Evolutionary conservation across 2,797 vertebrate genomes (phyloP).

Genomic region (Enteromius paludinosus): DNA sequence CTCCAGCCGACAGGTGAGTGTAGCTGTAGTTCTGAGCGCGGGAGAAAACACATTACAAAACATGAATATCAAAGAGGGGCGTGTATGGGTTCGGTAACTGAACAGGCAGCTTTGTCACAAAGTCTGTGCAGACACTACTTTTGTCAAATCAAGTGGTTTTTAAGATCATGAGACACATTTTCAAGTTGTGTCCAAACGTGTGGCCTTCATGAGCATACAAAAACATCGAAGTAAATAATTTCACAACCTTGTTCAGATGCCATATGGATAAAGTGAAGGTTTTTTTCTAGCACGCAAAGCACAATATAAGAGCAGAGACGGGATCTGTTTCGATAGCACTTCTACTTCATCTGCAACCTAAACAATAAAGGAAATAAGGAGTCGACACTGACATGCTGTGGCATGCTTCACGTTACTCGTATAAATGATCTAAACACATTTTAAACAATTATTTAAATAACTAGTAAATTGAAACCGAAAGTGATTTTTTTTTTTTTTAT

Average conservation of each 20-base stretch:
- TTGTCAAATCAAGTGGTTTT: not conserved
- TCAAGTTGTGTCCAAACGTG: not conserved
- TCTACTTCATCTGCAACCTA: not conserved
- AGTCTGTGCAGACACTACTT: not conserved
- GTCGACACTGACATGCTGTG: not conserved
- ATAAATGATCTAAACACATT: not conserved
- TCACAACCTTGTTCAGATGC: not conserved
- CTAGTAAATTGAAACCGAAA: no score
- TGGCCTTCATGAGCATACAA: not conserved
- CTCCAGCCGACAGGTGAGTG: conserved; percentile 94
- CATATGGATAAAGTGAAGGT: not conserved
- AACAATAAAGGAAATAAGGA: not conserved
- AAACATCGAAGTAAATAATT: not conserved
- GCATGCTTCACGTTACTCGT: not conserved
- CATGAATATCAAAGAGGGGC: not conserved
- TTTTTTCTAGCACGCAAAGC: not conserved
- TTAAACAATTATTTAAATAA: not conserved
- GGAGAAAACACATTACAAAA: conserved; percentile 19
- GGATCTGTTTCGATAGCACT: not conserved
- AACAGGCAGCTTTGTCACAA: not conserved
- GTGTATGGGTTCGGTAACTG: not conserved
- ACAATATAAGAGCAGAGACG: not conserved
- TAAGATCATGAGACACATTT: not conserved
- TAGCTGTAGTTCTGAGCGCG: conserved; percentile 85
- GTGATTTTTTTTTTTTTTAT: no score